Base-by-base conservation (phyloP, 2,113 vertebrate genomes). In the Todiramphus chloris region DNA sequence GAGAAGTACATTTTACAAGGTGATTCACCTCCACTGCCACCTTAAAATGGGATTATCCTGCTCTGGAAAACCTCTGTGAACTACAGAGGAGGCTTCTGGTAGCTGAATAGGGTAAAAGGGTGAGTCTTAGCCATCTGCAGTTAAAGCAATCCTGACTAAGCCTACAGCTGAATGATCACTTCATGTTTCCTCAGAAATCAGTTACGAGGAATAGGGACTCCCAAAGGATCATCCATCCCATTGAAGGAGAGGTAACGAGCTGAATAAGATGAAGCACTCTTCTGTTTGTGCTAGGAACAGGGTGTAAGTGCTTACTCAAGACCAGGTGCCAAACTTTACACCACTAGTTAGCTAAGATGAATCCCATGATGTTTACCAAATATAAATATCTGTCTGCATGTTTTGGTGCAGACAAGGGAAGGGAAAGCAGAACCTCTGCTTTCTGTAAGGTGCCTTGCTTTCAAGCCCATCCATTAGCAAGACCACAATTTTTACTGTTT, bases 391-490 rank as follows among this genome's bases (percentile, higher is more conserved):
- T 21, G 28, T 39, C 41, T 66, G 25, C 30, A 59, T 51, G 17
- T 4, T 39, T 5, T 15, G 39, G 28, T 15, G 39, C 7, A 64
- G 28, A 3, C 2, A 1, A 0, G 1, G 35, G 28, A 64, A 86
- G 13, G 44, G 23, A 80, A 66, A 18, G 50, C 12, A 72, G 31
- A 58, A 10, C 55, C 60, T 63, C 18, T 28, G 21, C 28, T 31
- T 37, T 41, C 46, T 2, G 1, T 51, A 33, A 30, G 4, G 25
- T 39, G 7, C 8, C 27, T 30, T 16, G 0, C n/a, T 90, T 60
- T 13, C 41, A 53, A 63, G 13, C 37, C 12, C 9, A 41, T 31
- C 20, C 20, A 6, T 58, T 33, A 43, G 1, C 46, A 73, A 41
- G 11, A n/a, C 1, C 5, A 4, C 5, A 6, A 6, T 56, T 56